These are phyloP conservation scores for Helleia helle DNA, from an alignment of 2,888 invertebrate genomes.

Conservation along the genomic window DNA sequence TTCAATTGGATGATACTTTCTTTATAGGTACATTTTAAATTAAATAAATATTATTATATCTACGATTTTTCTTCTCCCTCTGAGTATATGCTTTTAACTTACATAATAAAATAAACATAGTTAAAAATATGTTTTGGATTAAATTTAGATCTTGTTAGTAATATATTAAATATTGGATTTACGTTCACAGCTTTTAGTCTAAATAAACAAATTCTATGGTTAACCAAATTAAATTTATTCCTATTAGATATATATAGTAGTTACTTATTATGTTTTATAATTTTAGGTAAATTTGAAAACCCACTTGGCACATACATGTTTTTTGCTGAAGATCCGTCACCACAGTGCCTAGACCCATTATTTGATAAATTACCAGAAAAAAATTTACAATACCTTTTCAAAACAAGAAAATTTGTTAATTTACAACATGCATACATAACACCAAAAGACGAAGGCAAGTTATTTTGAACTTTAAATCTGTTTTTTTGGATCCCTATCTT, in stretches of 20 bases:
- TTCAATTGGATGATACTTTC: constrained; percentile 80
- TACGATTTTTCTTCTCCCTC: too few species aligned
- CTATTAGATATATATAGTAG: neutral
- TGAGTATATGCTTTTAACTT: too few species aligned
- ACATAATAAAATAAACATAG: too few species aligned
- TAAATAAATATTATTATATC: too few species aligned
- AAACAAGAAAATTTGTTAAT: constrained; percentile 78
- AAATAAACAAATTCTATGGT: too few species aligned
- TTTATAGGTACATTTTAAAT: constrained; percentile 69
- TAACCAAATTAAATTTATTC: too few species aligned
- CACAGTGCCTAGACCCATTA: constrained; percentile 55
- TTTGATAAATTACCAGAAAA: constrained; percentile 73
- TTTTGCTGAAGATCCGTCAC: constrained; percentile 76
- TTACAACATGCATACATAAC: constrained; percentile 80
- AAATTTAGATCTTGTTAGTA: too few species aligned
- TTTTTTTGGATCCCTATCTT: too few species aligned
- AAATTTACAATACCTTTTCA: constrained; percentile 73
- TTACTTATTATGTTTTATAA: constrained; percentile 8
- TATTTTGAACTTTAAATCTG: too few species aligned
- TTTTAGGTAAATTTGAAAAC: constrained; percentile 78
- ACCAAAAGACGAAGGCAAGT: constrained; percentile 49
- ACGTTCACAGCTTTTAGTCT: too few species aligned
- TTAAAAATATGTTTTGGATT: too few species aligned
- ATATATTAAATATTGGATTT: too few species aligned
- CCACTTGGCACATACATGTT: constrained; percentile 82